These are phyloP conservation scores for Telenomus remus DNA, from an alignment of 1,140 invertebrate species.

Conservation along the genomic window DNA sequence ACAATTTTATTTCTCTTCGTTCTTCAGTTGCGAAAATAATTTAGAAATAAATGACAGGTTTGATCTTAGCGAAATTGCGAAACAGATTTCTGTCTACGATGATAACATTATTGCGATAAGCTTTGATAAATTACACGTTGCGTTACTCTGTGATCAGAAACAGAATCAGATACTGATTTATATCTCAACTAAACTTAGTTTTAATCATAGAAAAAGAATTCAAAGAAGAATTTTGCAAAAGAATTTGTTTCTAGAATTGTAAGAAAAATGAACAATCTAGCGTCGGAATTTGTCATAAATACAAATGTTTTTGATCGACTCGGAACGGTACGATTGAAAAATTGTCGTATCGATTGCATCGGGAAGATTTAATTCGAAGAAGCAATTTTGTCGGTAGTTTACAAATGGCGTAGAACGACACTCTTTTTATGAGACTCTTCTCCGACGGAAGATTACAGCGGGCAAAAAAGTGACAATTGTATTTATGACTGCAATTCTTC, in stretches of 20 bases:
- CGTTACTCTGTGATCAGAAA: constrained; percentile 15
- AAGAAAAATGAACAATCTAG: background rate
- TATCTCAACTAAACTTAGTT: constrained; percentile 6
- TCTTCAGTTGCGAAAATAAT: too few species aligned
- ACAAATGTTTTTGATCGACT: constrained; percentile 1
- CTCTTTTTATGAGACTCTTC: constrained; percentile 1
- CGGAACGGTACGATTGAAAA: background rate
- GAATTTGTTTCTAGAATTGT: constrained; percentile 15
- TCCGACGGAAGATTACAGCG: constrained; percentile 1
- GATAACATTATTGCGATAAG: constrained; percentile 32
- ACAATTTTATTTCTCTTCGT: constrained; percentile 33
- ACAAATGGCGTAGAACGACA: constrained; percentile 5
- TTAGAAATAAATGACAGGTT: too few species aligned
- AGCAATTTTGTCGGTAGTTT: constrained; percentile 13
- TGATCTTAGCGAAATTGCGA: constrained; percentile 12
- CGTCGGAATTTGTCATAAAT: constrained; percentile 1
- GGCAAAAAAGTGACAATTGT: constrained; percentile 28
- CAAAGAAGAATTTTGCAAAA: constrained; percentile 12
- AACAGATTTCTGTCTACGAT: constrained; percentile 21
- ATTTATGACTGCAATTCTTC: constrained; percentile 29
- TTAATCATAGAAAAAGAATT: too few species aligned
- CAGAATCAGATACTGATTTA: constrained; percentile 23
- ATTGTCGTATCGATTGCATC: background rate
- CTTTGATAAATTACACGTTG: constrained; percentile 35
- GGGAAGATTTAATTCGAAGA: background rate